These are phyloP conservation scores for Peromyscus californicus DNA, from an alignment of 2,113 vertebrate genomes.

Conservation along the genomic window DNA sequence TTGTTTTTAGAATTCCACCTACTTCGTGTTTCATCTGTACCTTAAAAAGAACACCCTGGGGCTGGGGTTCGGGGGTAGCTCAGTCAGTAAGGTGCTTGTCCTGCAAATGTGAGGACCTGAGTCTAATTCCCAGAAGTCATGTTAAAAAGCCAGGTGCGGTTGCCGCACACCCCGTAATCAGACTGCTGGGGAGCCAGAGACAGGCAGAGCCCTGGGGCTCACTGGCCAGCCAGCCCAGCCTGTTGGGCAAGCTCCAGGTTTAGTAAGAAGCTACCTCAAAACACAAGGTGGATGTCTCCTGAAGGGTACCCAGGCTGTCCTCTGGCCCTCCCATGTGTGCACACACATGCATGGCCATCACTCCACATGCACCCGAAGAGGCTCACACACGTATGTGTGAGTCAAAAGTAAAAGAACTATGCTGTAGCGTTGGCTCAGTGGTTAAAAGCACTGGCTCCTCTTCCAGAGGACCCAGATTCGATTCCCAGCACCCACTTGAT, in stretches of 20 bases:
- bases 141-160: background rate
- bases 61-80: background rate
- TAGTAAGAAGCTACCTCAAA: background rate
- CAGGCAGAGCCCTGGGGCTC: too few relatives aligned
- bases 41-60: conserved; percentile 42
- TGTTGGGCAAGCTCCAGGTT: background rate
- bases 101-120: background rate
- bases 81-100: background rate
- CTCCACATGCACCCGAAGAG: background rate
- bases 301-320: too few relatives aligned
- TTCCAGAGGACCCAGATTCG: background rate
- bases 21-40: conserved; percentile 33
- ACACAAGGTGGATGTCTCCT: background rate
- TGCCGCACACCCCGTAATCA: too few relatives aligned
- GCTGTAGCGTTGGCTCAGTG: background rate
- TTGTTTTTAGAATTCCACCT: conserved; percentile 79
- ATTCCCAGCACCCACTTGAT: background rate
- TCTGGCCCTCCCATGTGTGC: too few relatives aligned
- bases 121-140: background rate
- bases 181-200: too few relatives aligned
- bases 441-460: background rate
- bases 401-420: background rate
- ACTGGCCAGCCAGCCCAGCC: background rate
- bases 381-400: background rate
- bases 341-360: background rate